Conservation (phyloP, 1,140 invertebrate species). For the Drosophila melanica region DNA sequence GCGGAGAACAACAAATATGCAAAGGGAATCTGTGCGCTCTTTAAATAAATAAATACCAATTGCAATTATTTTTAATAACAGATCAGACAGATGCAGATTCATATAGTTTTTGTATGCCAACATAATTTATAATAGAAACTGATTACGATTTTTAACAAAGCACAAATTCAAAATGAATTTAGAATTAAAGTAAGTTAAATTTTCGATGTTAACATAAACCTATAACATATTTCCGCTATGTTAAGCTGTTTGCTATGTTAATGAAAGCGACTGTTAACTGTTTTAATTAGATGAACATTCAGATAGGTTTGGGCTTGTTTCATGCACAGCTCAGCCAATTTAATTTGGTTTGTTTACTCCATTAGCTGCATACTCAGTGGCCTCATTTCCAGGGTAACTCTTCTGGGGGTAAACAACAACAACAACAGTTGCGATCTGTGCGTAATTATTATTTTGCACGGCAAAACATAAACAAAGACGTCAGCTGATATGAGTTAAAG, state of each 20-base stretch:
- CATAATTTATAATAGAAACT: no score
- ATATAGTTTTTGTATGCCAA: no score
- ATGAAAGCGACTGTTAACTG: not conserved
- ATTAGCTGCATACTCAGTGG: conserved; percentile 10
- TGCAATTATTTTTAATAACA: no score
- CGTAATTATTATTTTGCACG: conserved; percentile 58
- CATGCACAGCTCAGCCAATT: not conserved
- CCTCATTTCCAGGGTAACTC: conserved; percentile 13
- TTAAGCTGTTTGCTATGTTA: no score
- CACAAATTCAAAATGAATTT: no score
- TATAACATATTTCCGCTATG: no score
- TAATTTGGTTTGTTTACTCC: conserved; percentile 15
- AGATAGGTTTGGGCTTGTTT: not conserved
- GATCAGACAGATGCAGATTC: no score
- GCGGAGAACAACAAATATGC: conserved; percentile 32
- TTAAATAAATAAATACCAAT: not conserved
- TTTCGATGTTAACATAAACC: no score
- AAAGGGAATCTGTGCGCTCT: not conserved
- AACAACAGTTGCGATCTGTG: conserved; percentile 50
- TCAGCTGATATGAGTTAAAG: conserved; percentile 64
- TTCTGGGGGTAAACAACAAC: conserved; percentile 23
- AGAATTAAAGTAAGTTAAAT: not conserved
- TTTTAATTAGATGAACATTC: not conserved
- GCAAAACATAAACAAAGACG: conserved; percentile 65
- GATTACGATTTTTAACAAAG: no score